Evolutionary conservation across 2,888 invertebrate species (phyloP).

Genomic region (Eupeodes latifasciatus): DNA sequence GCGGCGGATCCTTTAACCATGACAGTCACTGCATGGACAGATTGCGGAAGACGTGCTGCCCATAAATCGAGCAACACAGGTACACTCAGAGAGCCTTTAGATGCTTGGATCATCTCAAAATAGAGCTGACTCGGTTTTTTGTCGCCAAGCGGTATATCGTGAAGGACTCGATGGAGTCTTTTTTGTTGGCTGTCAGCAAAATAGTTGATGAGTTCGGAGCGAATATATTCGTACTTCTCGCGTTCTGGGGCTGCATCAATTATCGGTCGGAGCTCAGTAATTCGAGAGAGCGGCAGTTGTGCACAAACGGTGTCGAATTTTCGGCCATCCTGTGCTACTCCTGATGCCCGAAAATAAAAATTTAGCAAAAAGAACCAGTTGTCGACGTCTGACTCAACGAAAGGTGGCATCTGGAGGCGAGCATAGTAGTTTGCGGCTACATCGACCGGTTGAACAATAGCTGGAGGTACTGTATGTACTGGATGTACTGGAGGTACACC

Average conservation of each 20-base stretch:
- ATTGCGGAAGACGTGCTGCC: constrained; percentile 9
- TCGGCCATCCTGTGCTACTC: background rate
- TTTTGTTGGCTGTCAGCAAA: constrained; percentile 33
- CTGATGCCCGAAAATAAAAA: constrained; percentile 18
- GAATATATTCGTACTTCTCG: constrained; percentile 30
- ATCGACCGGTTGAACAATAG: background rate
- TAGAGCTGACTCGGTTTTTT: constrained; percentile 42
- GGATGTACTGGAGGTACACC: background rate
- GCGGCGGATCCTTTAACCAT: constrained; percentile 23
- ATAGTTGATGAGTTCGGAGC: constrained; percentile 8
- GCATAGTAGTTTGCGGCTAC: constrained; percentile 13
- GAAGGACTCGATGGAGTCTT: constrained; percentile 5
- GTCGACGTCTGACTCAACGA: constrained; percentile 18
- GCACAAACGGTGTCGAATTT: constrained; percentile 32
- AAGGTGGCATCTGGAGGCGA: constrained; percentile 8
- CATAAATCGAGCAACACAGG: constrained; percentile 16
- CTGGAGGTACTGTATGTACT: too few species aligned
- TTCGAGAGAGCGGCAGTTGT: constrained; percentile 10
- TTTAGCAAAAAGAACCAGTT: constrained; percentile 8
- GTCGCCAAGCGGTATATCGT: constrained; percentile 22
- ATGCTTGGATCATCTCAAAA: constrained; percentile 31
- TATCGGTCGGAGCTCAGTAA: constrained; percentile 26
- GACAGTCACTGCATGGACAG: constrained; percentile 16
- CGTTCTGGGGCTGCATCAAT: background rate
- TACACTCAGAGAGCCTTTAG: constrained; percentile 34